Conservation (phyloP, 2,797 vertebrate genomes). For the Enoplosus armatus region DNA sequence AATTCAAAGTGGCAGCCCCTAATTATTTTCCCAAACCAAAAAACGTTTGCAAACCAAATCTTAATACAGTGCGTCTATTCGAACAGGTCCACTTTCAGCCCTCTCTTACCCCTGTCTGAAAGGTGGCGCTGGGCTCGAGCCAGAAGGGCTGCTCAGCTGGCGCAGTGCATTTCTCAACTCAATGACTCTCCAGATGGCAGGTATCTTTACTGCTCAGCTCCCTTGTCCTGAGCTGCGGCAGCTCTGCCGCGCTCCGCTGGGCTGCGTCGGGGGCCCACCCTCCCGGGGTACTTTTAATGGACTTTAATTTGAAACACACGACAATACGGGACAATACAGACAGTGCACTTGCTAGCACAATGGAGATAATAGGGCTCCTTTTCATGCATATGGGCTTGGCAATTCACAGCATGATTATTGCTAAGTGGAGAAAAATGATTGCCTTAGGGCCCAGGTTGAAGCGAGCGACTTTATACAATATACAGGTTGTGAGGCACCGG, state of each 20-base stretch:
- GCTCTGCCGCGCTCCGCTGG: slow-evolving; percentile 55
- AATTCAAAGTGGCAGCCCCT: background rate
- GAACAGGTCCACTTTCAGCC: slow-evolving; percentile 23
- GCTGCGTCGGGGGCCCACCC: slow-evolving; percentile 46
- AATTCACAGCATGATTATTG: slow-evolving; percentile 56
- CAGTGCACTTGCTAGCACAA: slow-evolving; percentile 44
- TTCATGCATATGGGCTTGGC: slow-evolving; percentile 41
- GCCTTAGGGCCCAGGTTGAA: slow-evolving; percentile 11
- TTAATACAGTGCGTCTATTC: slow-evolving; percentile 9
- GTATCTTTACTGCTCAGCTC: slow-evolving; percentile 76
- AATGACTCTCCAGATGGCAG: slow-evolving; percentile 80
- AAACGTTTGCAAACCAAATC: too few relatives aligned
- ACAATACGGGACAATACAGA: slow-evolving; percentile 60
- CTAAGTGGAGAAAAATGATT: slow-evolving; percentile 39
- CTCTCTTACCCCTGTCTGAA: slow-evolving; percentile 35
- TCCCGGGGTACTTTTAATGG: slow-evolving; percentile 65
- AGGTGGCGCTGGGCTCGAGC: slow-evolving; percentile 59
- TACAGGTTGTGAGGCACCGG: background rate
- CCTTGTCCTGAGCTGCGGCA: slow-evolving; percentile 67
- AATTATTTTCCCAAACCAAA: too few relatives aligned
- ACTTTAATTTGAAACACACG: slow-evolving; percentile 75
- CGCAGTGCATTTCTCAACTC: slow-evolving; percentile 79
- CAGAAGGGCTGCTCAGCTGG: slow-evolving; percentile 64
- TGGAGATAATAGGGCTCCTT: slow-evolving; percentile 45
- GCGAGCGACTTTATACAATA: slow-evolving; percentile 18